These are phyloP conservation scores for Himalopsyche kuldschensis DNA, from an alignment of 2,888 invertebrate genomes.

Conservation along the genomic window DNA sequence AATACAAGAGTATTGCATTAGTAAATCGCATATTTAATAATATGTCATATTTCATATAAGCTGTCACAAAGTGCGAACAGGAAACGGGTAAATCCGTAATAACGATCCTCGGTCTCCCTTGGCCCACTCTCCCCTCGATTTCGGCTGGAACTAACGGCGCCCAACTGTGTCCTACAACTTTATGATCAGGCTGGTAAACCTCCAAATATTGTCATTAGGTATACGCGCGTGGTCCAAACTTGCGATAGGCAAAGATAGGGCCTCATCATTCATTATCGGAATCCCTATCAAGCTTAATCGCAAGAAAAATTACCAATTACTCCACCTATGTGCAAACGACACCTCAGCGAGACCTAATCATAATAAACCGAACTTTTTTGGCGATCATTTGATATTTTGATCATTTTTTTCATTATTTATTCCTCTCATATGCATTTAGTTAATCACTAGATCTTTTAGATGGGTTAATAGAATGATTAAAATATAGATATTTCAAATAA, in stretches of 20 bases:
- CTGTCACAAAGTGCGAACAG: conserved; percentile 33
- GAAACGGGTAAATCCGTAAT: conserved; percentile 37
- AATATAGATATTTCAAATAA: too few species aligned
- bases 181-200: conserved; percentile 12
- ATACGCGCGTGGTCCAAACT: conserved; percentile 11
- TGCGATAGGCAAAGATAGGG: not conserved
- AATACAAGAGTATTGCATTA: not conserved
- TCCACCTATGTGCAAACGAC: not conserved
- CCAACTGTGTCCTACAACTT: conserved; percentile 1
- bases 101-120: conserved; percentile 14
- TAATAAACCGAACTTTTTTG: too few species aligned
- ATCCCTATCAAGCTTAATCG: not conserved
- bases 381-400: too few species aligned
- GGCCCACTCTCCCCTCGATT: not conserved
- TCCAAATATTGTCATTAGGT: conserved; percentile 24
- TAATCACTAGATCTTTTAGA: too few species aligned
- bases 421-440: too few species aligned
- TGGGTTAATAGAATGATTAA: too few species aligned
- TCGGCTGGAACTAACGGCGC: not conserved
- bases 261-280: not conserved
- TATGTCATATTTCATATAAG: conserved; percentile 36
- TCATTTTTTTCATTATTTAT: too few species aligned
- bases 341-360: too few species aligned
- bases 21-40: conserved; percentile 32
- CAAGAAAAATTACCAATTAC: not conserved